Evolutionary conservation across 2,888 invertebrate genomes (phyloP).

Genomic region (Drosophila antonietae): DNA sequence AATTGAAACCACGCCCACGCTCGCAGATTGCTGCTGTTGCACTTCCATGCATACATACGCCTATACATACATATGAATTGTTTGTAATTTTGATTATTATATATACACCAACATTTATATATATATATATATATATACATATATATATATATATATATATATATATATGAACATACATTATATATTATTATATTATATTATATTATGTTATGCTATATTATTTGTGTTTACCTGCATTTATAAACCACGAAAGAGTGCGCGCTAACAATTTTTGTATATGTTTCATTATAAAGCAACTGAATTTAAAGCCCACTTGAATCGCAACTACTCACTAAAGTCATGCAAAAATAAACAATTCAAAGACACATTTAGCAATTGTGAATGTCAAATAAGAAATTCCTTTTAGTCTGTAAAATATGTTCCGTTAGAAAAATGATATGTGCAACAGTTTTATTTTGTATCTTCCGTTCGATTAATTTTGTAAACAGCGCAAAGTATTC

Average conservation of each 20-base stretch:
- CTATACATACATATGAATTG: constrained; percentile 25
- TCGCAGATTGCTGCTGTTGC: constrained; percentile 67
- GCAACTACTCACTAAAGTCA: constrained; percentile 29
- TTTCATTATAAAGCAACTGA: constrained; percentile 66
- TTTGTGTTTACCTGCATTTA: constrained; percentile 74
- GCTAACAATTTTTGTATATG: constrained; percentile 45
- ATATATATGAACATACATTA: constrained; percentile 29
- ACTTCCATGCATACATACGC: constrained; percentile 18
- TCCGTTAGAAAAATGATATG: constrained; percentile 37
- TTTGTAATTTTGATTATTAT: constrained; percentile 53
- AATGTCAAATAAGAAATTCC: constrained; percentile 15
- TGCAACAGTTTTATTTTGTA: constrained; percentile 21
- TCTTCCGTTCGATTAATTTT: constrained; percentile 27
- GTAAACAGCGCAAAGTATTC: constrained; percentile 63
- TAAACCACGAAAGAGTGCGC: constrained; percentile 50
- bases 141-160: constrained; percentile 38
- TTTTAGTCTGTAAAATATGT: constrained; percentile 19
- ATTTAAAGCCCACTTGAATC: constrained; percentile 49
- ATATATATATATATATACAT: constrained; percentile 20
- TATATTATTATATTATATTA: constrained; percentile 32
- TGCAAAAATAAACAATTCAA: constrained; percentile 1
- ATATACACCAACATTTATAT: constrained; percentile 24
- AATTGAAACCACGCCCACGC: constrained; percentile 29
- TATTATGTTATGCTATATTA: constrained; percentile 64
- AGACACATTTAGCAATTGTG: constrained; percentile 16